Conservation (phyloP, 2,888 invertebrate genomes). For the Chironomus tentans region DNA sequence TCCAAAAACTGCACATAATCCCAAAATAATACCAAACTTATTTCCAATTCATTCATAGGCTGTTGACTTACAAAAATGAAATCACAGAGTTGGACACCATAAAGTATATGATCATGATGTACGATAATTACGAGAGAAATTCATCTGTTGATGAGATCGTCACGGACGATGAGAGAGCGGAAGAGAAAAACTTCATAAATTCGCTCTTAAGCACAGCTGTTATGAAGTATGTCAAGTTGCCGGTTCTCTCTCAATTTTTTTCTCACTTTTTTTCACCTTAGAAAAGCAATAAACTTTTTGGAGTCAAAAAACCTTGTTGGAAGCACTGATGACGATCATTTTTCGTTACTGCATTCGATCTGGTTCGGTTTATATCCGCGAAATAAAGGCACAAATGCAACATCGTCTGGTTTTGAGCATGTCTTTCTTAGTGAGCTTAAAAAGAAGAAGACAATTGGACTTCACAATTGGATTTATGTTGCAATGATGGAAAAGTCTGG, state of each 20-base stretch:
- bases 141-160: constrained; percentile 63
- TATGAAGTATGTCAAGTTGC: constrained; percentile 42
- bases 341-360: constrained; percentile 57
- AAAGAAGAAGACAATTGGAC: constrained; percentile 64
- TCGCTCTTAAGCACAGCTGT: constrained; percentile 68
- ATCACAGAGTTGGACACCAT: constrained; percentile 47
- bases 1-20: too few species aligned
- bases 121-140: constrained; percentile 79
- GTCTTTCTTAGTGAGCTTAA: constrained; percentile 82
- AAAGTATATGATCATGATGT: constrained; percentile 59
- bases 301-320: constrained; percentile 52
- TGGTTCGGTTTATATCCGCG: constrained; percentile 80
- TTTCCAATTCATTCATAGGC: neutral
- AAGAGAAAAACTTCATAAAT: constrained; percentile 72
- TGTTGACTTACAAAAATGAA: neutral
- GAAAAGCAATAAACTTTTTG: constrained; percentile 47
- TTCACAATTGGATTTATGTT: constrained; percentile 90
- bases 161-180: constrained; percentile 60
- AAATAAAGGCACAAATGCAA: constrained; percentile 63
- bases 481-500: constrained; percentile 63
- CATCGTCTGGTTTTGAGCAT: constrained; percentile 87
- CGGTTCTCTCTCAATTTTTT: neutral
- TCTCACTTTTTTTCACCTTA: neutral
- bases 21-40: neutral
- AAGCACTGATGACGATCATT: constrained; percentile 58